These are phyloP conservation scores for Ochropleura plecta DNA, from an alignment of 2,888 invertebrate genomes.

Conservation along the genomic window DNA sequence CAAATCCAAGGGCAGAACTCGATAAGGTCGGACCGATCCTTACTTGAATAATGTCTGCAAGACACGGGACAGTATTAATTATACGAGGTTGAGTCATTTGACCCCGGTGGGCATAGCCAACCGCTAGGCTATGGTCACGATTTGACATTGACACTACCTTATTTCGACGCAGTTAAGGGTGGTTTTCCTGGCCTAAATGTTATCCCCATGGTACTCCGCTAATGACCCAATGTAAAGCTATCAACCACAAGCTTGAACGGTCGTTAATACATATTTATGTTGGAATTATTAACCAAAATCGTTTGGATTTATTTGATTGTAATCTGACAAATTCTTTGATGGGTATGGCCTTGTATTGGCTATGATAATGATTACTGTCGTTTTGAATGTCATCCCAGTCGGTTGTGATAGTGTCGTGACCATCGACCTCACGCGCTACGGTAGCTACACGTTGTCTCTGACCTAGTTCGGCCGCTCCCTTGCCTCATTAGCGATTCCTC, in stretches of 20 bases:
- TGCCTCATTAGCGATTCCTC: conserved; percentile 37
- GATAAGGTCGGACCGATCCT: conserved; percentile 67
- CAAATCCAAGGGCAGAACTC: conserved; percentile 52
- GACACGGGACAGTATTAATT: conserved; percentile 70
- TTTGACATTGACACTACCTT: conserved; percentile 27
- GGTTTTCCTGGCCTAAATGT: conserved; percentile 5
- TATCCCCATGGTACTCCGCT: not conserved
- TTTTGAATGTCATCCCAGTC: not conserved
- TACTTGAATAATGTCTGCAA: conserved; percentile 69
- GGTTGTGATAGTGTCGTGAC: not conserved
- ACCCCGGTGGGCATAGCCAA: conserved; percentile 46
- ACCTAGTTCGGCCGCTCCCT: not conserved
- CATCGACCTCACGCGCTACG: not conserved
- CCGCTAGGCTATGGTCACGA: conserved; percentile 13
- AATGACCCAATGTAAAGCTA: conserved; percentile 47
- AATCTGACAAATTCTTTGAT: conserved; percentile 19
- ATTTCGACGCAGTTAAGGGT: conserved; percentile 11
- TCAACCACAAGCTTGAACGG: conserved; percentile 46
- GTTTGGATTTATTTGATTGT: conserved; percentile 43
- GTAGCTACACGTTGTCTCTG: not conserved
- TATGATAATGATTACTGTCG: not conserved
- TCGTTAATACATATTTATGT: conserved; percentile 52
- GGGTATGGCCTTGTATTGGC: not conserved
- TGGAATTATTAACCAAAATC: conserved; percentile 22
- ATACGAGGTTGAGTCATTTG: conserved; percentile 61